Evolutionary conservation across 2,113 vertebrate genomes (phyloP).

Genomic region (Chloropsis hardwickii): DNA sequence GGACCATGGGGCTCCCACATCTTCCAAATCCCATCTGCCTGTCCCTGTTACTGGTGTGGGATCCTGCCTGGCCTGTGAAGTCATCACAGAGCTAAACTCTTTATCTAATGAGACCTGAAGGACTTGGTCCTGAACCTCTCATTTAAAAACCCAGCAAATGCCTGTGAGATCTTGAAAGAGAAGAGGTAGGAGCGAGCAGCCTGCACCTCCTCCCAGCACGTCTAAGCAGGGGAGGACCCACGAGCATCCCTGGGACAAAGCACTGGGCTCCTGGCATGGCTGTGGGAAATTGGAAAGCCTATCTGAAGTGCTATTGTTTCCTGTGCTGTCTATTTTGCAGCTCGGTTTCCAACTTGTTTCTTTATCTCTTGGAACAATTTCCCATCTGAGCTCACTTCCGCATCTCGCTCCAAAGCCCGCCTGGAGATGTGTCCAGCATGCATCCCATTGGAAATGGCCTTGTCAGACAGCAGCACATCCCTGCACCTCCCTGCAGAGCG

Average conservation of each 20-base stretch:
- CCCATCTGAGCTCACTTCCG: slow-evolving; percentile 58
- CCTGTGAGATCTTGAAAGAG: not conserved
- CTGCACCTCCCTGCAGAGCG: not conserved
- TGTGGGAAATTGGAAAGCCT: slow-evolving; percentile 44
- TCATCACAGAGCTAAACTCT: not conserved
- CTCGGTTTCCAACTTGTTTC: slow-evolving; percentile 20
- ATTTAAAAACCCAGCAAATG: not conserved
- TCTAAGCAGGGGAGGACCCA: not conserved
- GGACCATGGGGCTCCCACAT: rapidly evolving
- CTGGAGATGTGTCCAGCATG: not conserved
- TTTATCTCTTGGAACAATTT: slow-evolving; percentile 63
- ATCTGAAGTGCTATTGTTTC: slow-evolving; percentile 67
- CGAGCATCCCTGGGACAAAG: not conserved
- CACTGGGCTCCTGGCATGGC: not conserved
- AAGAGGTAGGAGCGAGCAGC: not conserved
- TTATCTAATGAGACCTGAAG: not conserved
- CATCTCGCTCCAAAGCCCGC: rapidly evolving
- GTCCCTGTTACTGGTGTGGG: not conserved
- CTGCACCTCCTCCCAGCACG: not conserved
- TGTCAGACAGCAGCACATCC: not conserved
- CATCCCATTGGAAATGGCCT: not conserved
- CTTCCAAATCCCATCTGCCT: rapidly evolving
- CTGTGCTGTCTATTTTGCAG: slow-evolving; percentile 54
- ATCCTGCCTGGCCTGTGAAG: not conserved
- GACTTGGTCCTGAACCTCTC: not conserved